Conservation (phyloP, 2,888 invertebrate species). For the Macrophya annulata region DNA sequence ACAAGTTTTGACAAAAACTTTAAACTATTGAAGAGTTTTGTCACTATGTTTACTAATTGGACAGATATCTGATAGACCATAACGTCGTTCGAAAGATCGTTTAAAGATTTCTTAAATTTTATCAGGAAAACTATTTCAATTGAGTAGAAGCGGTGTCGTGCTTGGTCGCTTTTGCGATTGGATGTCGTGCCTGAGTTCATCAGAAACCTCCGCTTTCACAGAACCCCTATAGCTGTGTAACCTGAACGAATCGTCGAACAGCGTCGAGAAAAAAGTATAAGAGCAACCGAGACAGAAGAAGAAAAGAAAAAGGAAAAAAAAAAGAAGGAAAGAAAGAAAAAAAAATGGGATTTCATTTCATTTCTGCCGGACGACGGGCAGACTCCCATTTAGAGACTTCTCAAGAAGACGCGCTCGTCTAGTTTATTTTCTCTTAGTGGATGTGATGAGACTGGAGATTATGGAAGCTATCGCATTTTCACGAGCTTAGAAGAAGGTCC, state of each 20-base stretch:
- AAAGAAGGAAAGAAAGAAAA: slow-evolving; percentile 22
- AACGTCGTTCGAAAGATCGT: background rate
- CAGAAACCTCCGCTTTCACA: slow-evolving; percentile 24
- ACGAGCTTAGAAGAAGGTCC: slow-evolving; percentile 51
- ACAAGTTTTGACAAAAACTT: background rate
- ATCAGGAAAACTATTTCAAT: slow-evolving; percentile 18
- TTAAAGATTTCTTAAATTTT: slow-evolving; percentile 2
- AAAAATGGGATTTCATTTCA: slow-evolving; percentile 22
- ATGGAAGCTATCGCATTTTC: slow-evolving; percentile 56
- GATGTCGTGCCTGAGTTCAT: slow-evolving; percentile 34
- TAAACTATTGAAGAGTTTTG: background rate
- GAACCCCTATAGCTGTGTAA: slow-evolving; percentile 1
- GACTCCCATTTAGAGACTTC: slow-evolving; percentile 29
- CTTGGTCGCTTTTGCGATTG: slow-evolving; percentile 20
- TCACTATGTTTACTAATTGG: background rate
- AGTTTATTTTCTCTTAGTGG: slow-evolving; percentile 48
- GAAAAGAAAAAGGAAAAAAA: slow-evolving; percentile 52
- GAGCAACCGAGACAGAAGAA: slow-evolving; percentile 55
- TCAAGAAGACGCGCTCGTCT: background rate
- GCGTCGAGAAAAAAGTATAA: slow-evolving; percentile 4
- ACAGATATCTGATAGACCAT: background rate
- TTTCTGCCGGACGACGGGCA: slow-evolving; percentile 50
- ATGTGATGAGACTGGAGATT: slow-evolving; percentile 54
- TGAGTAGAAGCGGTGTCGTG: background rate
- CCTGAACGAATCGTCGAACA: background rate